Evolutionary conservation across 2,113 vertebrate species (phyloP).

Genomic region (Sterrhoptilus dennistouni): DNA sequence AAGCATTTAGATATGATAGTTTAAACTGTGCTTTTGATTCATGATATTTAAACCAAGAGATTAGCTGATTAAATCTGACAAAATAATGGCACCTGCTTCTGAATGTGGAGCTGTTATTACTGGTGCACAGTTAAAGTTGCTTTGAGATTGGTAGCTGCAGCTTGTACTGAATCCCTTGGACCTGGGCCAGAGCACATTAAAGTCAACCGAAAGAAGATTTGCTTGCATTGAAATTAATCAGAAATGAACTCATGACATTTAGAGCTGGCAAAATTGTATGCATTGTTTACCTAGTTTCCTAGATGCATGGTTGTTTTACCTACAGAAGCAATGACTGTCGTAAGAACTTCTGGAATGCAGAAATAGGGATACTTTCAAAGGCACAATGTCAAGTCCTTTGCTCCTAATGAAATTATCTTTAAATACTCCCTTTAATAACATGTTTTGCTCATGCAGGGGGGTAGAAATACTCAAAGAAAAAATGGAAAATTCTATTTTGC

Average conservation of each 20-base stretch:
- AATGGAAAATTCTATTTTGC: neutral
- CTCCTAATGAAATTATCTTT: neutral
- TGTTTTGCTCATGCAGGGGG: neutral
- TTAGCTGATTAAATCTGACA: slow-evolving; percentile 5
- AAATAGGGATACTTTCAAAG: neutral
- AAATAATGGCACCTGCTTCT: neutral
- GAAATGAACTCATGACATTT: slow-evolving; percentile 9
- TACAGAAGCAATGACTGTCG: neutral
- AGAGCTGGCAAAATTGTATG: neutral
- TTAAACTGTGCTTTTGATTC: neutral
- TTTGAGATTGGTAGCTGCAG: neutral
- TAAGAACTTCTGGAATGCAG: neutral
- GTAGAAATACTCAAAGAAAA: neutral
- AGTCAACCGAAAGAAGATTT: neutral
- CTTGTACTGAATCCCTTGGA: neutral
- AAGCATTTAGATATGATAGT: neutral
- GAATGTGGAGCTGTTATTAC: neutral
- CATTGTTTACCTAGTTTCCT: neutral
- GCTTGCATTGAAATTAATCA: neutral
- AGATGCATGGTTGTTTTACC: neutral
- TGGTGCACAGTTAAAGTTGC: neutral
- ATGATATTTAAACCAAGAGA: neutral
- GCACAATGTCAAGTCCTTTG: neutral
- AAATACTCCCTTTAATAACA: neutral
- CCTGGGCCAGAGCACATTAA: neutral